Base-by-base conservation (phyloP, 1,140 invertebrate species). In the Galleria mellonella region DNA sequence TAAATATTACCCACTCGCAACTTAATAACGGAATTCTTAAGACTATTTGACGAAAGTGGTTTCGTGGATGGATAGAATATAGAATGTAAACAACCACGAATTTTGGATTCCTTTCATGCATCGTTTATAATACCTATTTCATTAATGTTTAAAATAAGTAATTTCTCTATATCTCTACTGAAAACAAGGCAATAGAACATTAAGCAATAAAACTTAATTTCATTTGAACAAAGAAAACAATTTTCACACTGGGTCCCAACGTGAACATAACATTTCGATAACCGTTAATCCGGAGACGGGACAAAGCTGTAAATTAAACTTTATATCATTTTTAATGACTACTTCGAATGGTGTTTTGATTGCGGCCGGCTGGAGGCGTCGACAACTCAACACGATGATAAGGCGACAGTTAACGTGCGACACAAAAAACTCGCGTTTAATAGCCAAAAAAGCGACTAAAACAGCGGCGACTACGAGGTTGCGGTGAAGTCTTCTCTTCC, bases 321-420 rank as follows among this genome's bases (percentile, higher is more conserved):
- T 85, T 83, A 85, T 85, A 79, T 83, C 71, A 85, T 81, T 85
- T 85, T 85, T 85, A 83, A 85, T 74, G 78, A 69, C 64, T 65
- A 51, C 45, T 59, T 65, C 72, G 75, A 82, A 85, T 82, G 75
- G 77, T 78, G 75, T 83, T 85, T 85, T 85, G 78, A 85, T 85
- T 83, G 77, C 82, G 62, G 71, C 60, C 51, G 69, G 62, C 70
- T 75, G 77, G 75, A 85, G 82, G 82, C 82, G 82, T 83, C 82
- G 82, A 85, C 82, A 85, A 82, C 67, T 78, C 76, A 64, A 81
- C 82, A 83, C 68, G 69, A 68, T 64, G 77, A 83, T 85, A 85
- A 83, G 64, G 59, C 61, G 69, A 81, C 77, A 73, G 55, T 76
- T 72, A 70, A 72, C 63, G 64, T 46, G 48, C 43, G 48, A 63